Evolutionary conservation across 1,140 invertebrate genomes (phyloP).

Genomic region (Caenorhabditis inopinata): DNA sequence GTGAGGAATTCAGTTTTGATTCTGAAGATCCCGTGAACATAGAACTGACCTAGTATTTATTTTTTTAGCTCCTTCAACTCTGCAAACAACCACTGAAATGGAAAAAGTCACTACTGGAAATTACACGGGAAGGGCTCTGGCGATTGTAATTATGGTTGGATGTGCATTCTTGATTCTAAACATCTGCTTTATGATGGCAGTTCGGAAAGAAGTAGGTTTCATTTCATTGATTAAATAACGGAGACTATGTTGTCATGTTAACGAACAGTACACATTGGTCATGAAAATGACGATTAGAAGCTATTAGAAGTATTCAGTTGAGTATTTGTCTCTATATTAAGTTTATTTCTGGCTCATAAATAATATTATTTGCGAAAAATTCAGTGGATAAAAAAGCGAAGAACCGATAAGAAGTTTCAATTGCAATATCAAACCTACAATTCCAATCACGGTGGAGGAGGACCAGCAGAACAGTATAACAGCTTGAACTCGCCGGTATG

Average conservation of each 20-base stretch:
- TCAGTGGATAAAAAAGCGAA: conserved; percentile 49
- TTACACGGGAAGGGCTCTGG: conserved; percentile 72
- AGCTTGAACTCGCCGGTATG: conserved; percentile 48
- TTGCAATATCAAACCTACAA: conserved; percentile 62
- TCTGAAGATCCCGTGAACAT: no score
- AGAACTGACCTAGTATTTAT: no score
- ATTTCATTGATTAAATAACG: no score
- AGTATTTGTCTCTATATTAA: not conserved
- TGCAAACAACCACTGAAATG: not conserved
- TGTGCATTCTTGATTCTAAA: conserved; percentile 85
- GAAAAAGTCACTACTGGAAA: conserved; percentile 77
- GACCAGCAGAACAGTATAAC: conserved; percentile 54
- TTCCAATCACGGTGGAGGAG: conserved; percentile 48
- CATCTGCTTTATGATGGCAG: conserved; percentile 81
- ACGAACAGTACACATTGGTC: not conserved
- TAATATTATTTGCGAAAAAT: conserved; percentile 22
- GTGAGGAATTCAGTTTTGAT: no score
- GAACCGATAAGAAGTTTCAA: conserved; percentile 55
- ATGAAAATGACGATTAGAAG: not conserved
- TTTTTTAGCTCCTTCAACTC: conserved; percentile 1
- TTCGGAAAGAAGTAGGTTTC: not conserved
- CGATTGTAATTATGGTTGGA: conserved; percentile 89
- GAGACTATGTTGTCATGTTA: not conserved
- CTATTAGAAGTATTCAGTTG: not conserved
- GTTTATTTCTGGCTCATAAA: not conserved